Evolutionary conservation across 1,140 invertebrate genomes (phyloP).

Genomic region (Euwallacea fornicatus): DNA sequence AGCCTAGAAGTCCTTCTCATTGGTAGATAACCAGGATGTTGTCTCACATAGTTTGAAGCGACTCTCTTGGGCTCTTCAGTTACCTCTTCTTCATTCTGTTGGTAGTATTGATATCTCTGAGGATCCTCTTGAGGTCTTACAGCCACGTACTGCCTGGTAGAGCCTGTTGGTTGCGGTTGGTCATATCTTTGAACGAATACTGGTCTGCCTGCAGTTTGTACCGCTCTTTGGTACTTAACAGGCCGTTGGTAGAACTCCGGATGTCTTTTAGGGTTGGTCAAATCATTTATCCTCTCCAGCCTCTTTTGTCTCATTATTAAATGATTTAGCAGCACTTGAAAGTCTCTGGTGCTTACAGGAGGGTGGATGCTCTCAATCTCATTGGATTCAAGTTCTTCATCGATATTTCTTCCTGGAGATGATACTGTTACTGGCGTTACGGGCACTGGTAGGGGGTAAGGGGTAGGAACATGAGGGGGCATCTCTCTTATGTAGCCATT

Average conservation of each 20-base stretch:
- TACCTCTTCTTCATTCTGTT: slow-evolving; percentile 12
- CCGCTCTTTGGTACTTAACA: slow-evolving; percentile 31
- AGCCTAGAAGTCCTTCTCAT: too few species aligned
- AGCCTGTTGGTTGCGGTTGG: slow-evolving; percentile 13
- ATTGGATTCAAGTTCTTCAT: slow-evolving; percentile 39
- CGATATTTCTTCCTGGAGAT: neutral
- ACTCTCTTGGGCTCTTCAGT: slow-evolving; percentile 21
- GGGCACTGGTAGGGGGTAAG: slow-evolving; percentile 48
- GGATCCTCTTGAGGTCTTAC: slow-evolving; percentile 15
- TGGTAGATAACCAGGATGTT: neutral
- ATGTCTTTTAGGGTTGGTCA: slow-evolving; percentile 40
- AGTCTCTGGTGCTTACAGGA: slow-evolving; percentile 62
- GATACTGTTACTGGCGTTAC: neutral
- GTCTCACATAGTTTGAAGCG: slow-evolving; percentile 20
- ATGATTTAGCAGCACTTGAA: slow-evolving; percentile 60
- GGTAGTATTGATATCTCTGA: slow-evolving; percentile 26
- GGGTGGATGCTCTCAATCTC: slow-evolving; percentile 50
- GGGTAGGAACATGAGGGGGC: slow-evolving; percentile 43
- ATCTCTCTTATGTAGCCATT: slow-evolving; percentile 49
- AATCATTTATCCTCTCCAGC: slow-evolving; percentile 54
- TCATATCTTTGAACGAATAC: neutral
- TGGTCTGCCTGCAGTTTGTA: neutral
- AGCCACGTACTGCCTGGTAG: slow-evolving; percentile 24
- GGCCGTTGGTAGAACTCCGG: slow-evolving; percentile 36
- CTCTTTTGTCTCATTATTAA: slow-evolving; percentile 59